These are phyloP conservation scores for Pipa parva DNA, from an alignment of 2,113 vertebrate genomes.

Conservation along the genomic window DNA sequence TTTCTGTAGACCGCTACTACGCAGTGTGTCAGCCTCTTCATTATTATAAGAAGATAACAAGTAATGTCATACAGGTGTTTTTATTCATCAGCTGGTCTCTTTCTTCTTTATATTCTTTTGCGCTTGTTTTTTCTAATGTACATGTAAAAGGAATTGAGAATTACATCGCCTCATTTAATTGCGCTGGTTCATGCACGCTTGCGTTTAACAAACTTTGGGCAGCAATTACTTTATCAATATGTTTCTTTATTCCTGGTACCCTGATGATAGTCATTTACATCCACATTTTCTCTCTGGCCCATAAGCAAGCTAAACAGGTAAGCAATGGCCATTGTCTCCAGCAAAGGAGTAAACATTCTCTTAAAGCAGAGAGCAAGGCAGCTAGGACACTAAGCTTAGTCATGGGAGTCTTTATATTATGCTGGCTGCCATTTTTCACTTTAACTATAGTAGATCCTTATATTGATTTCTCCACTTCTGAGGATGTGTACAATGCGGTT, in stretches of 20 bases:
- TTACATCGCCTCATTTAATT: conserved; percentile 28
- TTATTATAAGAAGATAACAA: conserved; percentile 43
- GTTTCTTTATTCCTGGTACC: conserved; percentile 48
- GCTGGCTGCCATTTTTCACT: conserved; percentile 19
- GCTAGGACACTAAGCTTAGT: conserved; percentile 23
- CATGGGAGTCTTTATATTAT: conserved; percentile 4
- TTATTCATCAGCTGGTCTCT: conserved; percentile 39
- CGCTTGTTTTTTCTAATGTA: conserved; percentile 46
- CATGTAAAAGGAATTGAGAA: conserved; percentile 39
- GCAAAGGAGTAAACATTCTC: conserved; percentile 26
- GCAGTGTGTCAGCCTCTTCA: conserved; percentile 32
- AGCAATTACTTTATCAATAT: conserved; percentile 42
- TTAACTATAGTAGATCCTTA: conserved; percentile 30
- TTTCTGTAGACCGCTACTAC: conserved; percentile 44
- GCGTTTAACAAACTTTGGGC: conserved; percentile 49
- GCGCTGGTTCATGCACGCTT: conserved; percentile 37
- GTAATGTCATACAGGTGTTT: conserved; percentile 27
- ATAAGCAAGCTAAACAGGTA: conserved; percentile 34
- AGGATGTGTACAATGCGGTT: conserved; percentile 39
- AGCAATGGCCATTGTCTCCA: conserved; percentile 6
- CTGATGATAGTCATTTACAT: conserved; percentile 44
- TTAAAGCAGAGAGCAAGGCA: conserved; percentile 40
- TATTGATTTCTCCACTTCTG: conserved; percentile 26
- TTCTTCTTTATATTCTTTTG: conserved; percentile 45
- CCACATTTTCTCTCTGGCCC: conserved; percentile 44